phyloP scores from a whole-genome alignment of 2,797 vertebrate genomes.

The Nannoperca australis region DNA sequence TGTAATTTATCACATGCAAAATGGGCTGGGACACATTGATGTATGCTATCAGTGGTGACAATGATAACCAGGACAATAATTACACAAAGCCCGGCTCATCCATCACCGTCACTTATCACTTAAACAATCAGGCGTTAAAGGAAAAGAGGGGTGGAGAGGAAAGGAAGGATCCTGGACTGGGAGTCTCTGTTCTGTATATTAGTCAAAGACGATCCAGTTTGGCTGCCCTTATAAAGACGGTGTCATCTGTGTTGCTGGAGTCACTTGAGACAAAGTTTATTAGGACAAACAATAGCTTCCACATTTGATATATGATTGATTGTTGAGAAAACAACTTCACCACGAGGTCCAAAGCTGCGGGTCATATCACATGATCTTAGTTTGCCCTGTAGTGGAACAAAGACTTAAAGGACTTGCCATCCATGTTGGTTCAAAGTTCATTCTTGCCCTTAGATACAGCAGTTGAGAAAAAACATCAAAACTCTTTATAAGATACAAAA shows the following conservation, averaged over 20 bases:
- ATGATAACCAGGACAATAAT: slow-evolving; percentile 87
- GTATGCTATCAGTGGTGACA: slow-evolving; percentile 83
- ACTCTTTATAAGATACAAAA: background rate
- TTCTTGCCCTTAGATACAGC: background rate
- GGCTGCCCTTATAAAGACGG: slow-evolving; percentile 18
- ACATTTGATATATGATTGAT: slow-evolving; percentile 22
- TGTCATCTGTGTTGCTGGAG: slow-evolving; percentile 21
- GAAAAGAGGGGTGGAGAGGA: slow-evolving; percentile 57
- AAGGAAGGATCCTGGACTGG: slow-evolving; percentile 64
- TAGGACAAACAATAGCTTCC: slow-evolving; percentile 1
- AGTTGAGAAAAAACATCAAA: background rate
- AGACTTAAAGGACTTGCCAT: background rate
- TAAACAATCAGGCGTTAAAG: slow-evolving; percentile 80
- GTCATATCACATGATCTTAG: background rate
- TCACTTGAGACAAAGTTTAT: slow-evolving; percentile 30
- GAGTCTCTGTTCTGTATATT: slow-evolving; percentile 41
- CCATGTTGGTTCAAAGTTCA: background rate
- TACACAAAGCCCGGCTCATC: slow-evolving; percentile 83
- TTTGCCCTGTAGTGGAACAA: background rate
- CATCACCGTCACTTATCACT: slow-evolving; percentile 86
- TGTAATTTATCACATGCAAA: slow-evolving; percentile 86
- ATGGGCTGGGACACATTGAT: slow-evolving; percentile 80
- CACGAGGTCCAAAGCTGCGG: background rate
- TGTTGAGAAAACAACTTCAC: slow-evolving; percentile 7
- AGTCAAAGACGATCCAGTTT: slow-evolving; percentile 54